A percentile compares a stretch with the other conserved stretches of the same genome.
Evolutionary conservation across 2,888 invertebrate species (phyloP).

Genomic region (Lagria hirta): DNA sequence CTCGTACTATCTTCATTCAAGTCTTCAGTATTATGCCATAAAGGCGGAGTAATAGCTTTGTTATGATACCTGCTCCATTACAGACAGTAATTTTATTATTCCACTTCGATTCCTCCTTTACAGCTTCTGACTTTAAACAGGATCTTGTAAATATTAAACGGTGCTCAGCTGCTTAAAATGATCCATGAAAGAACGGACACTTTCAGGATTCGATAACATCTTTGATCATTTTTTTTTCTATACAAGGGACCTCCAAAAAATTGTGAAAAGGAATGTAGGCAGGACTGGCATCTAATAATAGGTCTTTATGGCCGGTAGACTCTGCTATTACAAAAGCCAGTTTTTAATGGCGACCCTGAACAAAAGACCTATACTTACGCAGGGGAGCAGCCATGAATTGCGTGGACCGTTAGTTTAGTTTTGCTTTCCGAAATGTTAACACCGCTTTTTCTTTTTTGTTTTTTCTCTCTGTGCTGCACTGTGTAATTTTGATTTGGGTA

Average conservation of each 20-base stretch:
- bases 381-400: slow-evolving; percentile 46
- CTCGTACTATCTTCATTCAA: slow-evolving; percentile 45
- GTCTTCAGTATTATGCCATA: slow-evolving; percentile 47
- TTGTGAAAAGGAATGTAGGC: slow-evolving; percentile 17
- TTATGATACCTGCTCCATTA: slow-evolving; percentile 49
- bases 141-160: not conserved
- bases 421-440: slow-evolving; percentile 44
- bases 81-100: slow-evolving; percentile 43
- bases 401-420: slow-evolving; percentile 46
- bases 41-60: slow-evolving; percentile 52
- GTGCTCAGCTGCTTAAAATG: too few species aligned
- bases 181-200: too few species aligned
- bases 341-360: slow-evolving; percentile 55
- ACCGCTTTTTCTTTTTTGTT: slow-evolving; percentile 31
- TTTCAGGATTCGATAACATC: too few species aligned
- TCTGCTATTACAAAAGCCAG: slow-evolving; percentile 50
- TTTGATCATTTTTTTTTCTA: too few species aligned
- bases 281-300: slow-evolving; percentile 48
- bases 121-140: slow-evolving; percentile 10
- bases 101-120: slow-evolving; percentile 39
- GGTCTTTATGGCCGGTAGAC: slow-evolving; percentile 44
- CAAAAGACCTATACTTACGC: slow-evolving; percentile 46
- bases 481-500: too few species aligned
- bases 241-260: slow-evolving; percentile 18
- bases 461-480: too few species aligned